A percentile compares a stretch with the other conserved stretches of the same genome.
Evolutionary conservation across 2,113 vertebrate genomes (phyloP).

Genomic region (Isichthys henryi): DNA sequence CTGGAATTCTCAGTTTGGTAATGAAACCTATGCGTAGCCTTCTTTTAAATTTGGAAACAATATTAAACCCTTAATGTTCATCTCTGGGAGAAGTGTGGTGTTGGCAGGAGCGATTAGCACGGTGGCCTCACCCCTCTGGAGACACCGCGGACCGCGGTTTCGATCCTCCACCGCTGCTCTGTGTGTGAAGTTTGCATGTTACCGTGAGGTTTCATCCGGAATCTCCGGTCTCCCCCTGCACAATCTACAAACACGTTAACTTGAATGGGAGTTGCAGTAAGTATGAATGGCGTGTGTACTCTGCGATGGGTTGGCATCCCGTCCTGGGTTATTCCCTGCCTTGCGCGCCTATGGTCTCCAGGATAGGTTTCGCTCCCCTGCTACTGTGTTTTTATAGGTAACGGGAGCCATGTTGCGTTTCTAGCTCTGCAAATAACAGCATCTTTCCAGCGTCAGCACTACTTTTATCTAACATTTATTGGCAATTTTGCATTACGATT

Average conservation of each 20-base stretch:
- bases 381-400: background rate
- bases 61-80: background rate
- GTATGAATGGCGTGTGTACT: background rate
- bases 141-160: background rate
- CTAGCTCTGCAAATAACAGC: background rate
- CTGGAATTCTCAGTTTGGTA: background rate
- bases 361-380: background rate
- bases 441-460: background rate
- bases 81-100: background rate
- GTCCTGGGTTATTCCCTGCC: background rate
- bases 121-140: background rate
- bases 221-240: background rate
- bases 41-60: background rate
- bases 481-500: background rate
- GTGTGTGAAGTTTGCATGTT: background rate
- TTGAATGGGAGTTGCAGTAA: background rate
- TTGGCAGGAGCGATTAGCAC: background rate
- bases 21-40: background rate
- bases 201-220: background rate
- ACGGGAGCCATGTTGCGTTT: background rate
- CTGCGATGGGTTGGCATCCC: background rate
- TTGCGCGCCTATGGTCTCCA: background rate
- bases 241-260: background rate
- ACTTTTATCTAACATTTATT: background rate
- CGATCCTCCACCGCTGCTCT: background rate